These are phyloP conservation scores for Epistrophe grossulariae DNA, from an alignment of 2,888 invertebrate genomes.

Conservation along the genomic window DNA sequence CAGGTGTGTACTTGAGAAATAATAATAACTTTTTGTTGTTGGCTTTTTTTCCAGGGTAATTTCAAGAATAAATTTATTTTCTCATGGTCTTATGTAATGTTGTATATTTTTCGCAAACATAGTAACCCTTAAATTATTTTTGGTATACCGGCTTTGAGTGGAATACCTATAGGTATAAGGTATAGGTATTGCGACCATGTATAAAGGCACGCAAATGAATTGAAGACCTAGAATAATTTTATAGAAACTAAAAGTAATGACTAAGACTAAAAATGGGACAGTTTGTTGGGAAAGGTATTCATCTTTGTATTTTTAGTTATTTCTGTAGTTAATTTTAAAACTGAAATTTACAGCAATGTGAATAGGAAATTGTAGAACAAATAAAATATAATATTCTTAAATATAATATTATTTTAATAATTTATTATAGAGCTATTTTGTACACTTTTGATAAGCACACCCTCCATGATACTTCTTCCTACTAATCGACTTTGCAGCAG, in stretches of 20 bases:
- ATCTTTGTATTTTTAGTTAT: too few relatives aligned
- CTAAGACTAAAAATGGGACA: not conserved
- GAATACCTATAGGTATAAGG: not conserved
- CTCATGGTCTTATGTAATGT: conserved; percentile 26
- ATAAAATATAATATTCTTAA: too few relatives aligned
- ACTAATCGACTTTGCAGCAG: too few relatives aligned
- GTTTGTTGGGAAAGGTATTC: too few relatives aligned
- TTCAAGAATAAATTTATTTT: conserved; percentile 40
- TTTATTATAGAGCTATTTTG: too few relatives aligned
- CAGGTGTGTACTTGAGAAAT: conserved; percentile 53
- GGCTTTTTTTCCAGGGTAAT: not conserved
- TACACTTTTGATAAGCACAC: too few relatives aligned
- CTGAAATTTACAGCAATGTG: too few relatives aligned
- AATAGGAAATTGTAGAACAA: too few relatives aligned
- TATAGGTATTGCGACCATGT: not conserved
- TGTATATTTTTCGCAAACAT: not conserved
- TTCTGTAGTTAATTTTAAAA: too few relatives aligned
- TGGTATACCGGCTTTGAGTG: not conserved
- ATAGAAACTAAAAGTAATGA: not conserved
- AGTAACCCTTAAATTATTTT: conserved; percentile 15
- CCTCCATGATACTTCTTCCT: too few relatives aligned
- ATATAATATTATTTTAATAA: too few relatives aligned
- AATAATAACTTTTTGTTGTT: conserved; percentile 9
- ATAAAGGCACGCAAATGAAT: not conserved
- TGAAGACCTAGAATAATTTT: not conserved